These are phyloP conservation scores for Phaethon lepturus DNA, from an alignment of 2,113 vertebrate genomes.

Conservation along the genomic window DNA sequence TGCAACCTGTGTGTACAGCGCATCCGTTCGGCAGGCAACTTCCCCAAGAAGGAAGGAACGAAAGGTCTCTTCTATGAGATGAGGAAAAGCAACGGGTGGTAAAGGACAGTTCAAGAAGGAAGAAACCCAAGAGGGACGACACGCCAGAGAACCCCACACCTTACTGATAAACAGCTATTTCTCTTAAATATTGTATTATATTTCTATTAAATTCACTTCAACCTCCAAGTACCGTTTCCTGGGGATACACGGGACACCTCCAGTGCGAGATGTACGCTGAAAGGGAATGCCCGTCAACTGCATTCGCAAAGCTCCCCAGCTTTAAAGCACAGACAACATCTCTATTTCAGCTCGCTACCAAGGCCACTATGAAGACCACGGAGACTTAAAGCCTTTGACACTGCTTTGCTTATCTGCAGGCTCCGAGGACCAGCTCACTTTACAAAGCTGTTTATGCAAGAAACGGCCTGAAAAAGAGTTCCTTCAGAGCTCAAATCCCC, in stretches of 20 bases:
- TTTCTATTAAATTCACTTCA: background rate
- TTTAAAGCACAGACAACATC: background rate
- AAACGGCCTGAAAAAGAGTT: background rate
- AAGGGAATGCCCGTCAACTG: background rate
- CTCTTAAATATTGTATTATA: background rate
- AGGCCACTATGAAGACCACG: background rate
- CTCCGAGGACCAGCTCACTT: background rate
- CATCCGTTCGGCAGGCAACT: background rate
- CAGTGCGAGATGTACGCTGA: accelerated
- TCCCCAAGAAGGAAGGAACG: background rate
- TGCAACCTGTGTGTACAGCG: background rate
- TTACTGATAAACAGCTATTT: background rate
- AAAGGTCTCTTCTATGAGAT: background rate
- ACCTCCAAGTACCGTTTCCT: background rate
- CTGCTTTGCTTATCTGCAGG: background rate
- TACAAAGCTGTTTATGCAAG: conserved; percentile 15
- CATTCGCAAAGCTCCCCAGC: background rate
- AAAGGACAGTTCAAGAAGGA: background rate
- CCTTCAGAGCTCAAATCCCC: conserved; percentile 18
- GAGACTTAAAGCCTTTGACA: background rate
- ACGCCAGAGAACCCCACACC: background rate
- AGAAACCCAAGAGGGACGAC: background rate
- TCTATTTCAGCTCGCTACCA: background rate
- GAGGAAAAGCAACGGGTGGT: background rate
- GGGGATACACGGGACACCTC: background rate